phyloP scores from a whole-genome alignment of 2,113 vertebrate genomes.

The Eidolon helvum region DNA sequence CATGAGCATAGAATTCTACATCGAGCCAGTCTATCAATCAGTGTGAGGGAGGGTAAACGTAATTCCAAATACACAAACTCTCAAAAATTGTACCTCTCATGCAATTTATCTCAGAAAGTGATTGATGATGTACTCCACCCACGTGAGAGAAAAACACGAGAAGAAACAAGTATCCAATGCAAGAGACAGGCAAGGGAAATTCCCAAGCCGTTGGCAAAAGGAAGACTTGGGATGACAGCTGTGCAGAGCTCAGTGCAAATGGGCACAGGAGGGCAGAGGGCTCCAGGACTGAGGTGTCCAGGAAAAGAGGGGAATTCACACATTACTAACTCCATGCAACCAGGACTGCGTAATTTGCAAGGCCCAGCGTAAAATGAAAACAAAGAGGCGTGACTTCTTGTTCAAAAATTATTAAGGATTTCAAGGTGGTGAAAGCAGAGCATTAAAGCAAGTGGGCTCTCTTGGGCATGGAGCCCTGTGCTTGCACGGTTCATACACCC shows the following conservation, averaged over 20 bases:
- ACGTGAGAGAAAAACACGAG: not conserved
- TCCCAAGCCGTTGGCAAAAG: not conserved
- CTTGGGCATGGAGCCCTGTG: not conserved
- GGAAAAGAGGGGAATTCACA: not conserved
- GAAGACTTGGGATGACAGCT: not conserved
- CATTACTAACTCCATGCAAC: rapidly evolving
- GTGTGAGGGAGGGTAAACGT: not conserved
- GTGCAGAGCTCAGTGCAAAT: not conserved
- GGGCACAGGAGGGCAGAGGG: not conserved
- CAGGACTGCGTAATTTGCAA: not conserved
- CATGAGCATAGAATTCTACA: not conserved
- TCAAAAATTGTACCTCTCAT: not conserved
- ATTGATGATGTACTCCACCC: not conserved
- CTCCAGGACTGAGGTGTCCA: not conserved
- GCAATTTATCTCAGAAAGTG: not conserved
- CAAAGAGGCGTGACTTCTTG: not conserved
- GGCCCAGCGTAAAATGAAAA: not conserved
- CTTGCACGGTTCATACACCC: rapidly evolving
- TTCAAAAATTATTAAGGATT: not conserved
- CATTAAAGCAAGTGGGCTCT: not conserved
- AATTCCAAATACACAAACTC: not conserved
- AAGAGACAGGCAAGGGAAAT: not conserved
- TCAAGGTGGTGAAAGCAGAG: not conserved
- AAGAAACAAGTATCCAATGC: not conserved
- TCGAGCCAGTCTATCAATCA: not conserved